Percentiles rank a stretch among this genome's conserved stretches.
Conservation (phyloP, 2,797 vertebrate genomes). For the Notolepis coatsorum region DNA sequence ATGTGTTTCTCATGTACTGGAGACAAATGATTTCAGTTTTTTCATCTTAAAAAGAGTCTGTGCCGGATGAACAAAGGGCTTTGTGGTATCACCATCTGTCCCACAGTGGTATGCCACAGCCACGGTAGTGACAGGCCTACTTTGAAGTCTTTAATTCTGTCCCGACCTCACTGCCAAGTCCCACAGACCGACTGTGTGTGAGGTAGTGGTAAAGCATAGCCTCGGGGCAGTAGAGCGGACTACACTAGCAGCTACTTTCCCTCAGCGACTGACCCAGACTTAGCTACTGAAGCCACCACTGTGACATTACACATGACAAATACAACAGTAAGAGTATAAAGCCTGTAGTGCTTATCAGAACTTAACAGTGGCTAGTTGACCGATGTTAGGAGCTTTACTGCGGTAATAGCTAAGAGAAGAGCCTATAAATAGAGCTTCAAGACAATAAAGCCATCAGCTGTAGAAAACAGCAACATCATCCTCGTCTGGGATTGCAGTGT, state of each 20-base stretch:
- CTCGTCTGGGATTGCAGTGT: slow-evolving; percentile 50
- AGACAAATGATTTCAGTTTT: slow-evolving; percentile 16
- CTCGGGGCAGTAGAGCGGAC: slow-evolving; percentile 51
- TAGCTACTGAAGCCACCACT: slow-evolving; percentile 47
- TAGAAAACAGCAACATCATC: slow-evolving; percentile 57
- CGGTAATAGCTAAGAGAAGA: slow-evolving; percentile 28
- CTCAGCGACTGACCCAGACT: slow-evolving; percentile 46
- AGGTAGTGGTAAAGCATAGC: slow-evolving; percentile 43
- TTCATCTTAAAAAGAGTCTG: slow-evolving; percentile 29
- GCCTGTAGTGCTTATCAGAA: slow-evolving; percentile 30
- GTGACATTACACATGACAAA: slow-evolving; percentile 49
- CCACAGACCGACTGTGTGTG: slow-evolving; percentile 8
- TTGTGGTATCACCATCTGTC: neutral
- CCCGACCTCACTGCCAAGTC: slow-evolving; percentile 19
- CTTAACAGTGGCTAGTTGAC: slow-evolving; percentile 38
- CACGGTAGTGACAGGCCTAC: slow-evolving; percentile 15
- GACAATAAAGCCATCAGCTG: slow-evolving; percentile 49
- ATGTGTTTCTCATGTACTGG: slow-evolving; percentile 39
- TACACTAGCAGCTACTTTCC: slow-evolving; percentile 42
- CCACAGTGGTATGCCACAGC: neutral
- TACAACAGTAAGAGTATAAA: slow-evolving; percentile 48
- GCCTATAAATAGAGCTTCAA: slow-evolving; percentile 43
- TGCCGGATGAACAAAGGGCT: neutral
- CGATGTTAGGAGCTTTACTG: slow-evolving; percentile 39
- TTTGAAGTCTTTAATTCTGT: slow-evolving; percentile 28